Evolutionary conservation across 2,888 invertebrate species (phyloP).

Genomic region (Eilema depressum): DNA sequence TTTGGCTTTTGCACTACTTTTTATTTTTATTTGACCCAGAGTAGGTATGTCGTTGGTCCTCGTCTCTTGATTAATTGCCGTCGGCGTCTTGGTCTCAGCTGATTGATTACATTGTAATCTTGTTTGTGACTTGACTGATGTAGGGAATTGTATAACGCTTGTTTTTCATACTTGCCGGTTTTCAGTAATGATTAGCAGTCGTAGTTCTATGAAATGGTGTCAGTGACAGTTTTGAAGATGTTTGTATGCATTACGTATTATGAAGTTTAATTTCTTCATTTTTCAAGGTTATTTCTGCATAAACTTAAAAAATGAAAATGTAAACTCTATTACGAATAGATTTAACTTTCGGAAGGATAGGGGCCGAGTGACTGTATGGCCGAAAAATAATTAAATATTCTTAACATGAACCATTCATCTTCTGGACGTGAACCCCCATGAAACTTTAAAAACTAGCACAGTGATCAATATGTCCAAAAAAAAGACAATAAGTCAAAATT

Average conservation of each 20-base stretch:
- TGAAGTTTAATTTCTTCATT: not conserved
- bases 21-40: constrained; percentile 52
- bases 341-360: too few species aligned
- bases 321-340: too few species aligned
- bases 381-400: too few species aligned
- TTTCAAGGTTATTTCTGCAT: too few species aligned
- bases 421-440: too few species aligned
- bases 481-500: too few species aligned
- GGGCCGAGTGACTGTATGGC: too few species aligned
- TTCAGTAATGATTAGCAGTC: constrained; percentile 55
- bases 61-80: constrained; percentile 80
- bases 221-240: not conserved
- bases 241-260: not conserved
- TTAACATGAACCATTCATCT: too few species aligned
- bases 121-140: constrained; percentile 84
- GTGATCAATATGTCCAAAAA: too few species aligned
- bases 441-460: too few species aligned
- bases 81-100: constrained; percentile 68
- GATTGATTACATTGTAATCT: constrained; percentile 85
- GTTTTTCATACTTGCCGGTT: constrained; percentile 64
- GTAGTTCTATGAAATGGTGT: constrained; percentile 43
- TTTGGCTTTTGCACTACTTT: constrained; percentile 44
- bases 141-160: constrained; percentile 67
- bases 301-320: too few species aligned
- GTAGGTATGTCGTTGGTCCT: constrained; percentile 59